Conservation (phyloP, 2,888 invertebrate genomes). For the Ormyrus thymus region DNA sequence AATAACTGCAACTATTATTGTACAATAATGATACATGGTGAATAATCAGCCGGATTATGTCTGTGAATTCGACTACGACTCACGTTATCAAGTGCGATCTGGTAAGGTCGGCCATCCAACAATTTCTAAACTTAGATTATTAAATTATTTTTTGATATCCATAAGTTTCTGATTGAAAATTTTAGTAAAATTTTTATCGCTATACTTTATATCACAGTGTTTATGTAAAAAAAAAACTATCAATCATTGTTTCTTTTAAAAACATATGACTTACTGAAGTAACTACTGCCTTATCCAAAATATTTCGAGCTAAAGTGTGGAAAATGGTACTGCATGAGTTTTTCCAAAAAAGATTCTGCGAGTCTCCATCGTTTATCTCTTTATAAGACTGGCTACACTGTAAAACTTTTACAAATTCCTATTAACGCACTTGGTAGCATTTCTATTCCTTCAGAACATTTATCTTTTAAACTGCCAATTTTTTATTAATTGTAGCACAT, state of each 20-base stretch:
- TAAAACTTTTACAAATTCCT: constrained; percentile 49
- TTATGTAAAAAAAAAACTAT: constrained; percentile 20
- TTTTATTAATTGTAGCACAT: constrained; percentile 27
- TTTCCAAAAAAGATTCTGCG: constrained; percentile 33
- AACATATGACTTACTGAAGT: constrained; percentile 12
- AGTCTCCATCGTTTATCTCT: constrained; percentile 45
- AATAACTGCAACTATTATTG: constrained; percentile 67
- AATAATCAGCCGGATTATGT: constrained; percentile 37
- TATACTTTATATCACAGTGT: constrained; percentile 10
- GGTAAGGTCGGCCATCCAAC: constrained; percentile 7
- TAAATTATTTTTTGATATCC: constrained; percentile 15
- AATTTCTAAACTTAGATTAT: constrained; percentile 36
- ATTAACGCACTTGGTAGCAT: constrained; percentile 51
- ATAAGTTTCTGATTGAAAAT: not conserved
- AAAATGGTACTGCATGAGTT: constrained; percentile 41
- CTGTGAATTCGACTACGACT: constrained; percentile 15
- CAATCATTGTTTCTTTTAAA: constrained; percentile 11
- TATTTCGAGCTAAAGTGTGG: constrained; percentile 37
- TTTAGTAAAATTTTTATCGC: constrained; percentile 12
- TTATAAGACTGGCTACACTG: constrained; percentile 47
- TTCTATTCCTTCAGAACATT: constrained; percentile 31
- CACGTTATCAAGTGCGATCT: constrained; percentile 51
- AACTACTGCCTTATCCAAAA: constrained; percentile 49
- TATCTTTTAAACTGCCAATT: constrained; percentile 40
- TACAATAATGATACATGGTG: constrained; percentile 63